Percentiles rank a stretch among this genome's conserved stretches.
Conservation (phyloP, 2,113 vertebrate species). For the Pardalotus punctatus region DNA sequence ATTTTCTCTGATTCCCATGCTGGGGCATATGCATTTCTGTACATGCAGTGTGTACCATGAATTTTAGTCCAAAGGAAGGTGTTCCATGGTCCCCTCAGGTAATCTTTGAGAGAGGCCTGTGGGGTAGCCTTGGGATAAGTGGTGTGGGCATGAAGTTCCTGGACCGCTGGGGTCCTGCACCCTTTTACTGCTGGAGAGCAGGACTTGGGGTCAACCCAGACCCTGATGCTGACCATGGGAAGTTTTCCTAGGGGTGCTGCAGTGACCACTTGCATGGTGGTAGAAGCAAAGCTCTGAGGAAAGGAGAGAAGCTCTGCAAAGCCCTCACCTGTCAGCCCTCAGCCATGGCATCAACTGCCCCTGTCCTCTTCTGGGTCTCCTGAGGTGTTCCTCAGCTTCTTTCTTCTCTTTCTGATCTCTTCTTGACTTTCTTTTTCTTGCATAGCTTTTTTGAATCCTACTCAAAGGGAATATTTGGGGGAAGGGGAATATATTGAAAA, state of each 20-base stretch:
- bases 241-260: neutral
- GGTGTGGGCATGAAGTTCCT: neutral
- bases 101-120: neutral
- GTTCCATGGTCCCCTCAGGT: neutral
- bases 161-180: neutral
- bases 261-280: neutral
- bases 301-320: neutral
- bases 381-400: neutral
- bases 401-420: neutral
- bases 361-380: neutral
- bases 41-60: neutral
- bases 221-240: too few relatives aligned
- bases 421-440: neutral
- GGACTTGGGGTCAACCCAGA: neutral
- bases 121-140: neutral
- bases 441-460: neutral
- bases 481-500: neutral
- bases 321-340: neutral
- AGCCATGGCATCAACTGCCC: neutral
- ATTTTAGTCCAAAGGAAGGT: neutral
- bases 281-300: neutral
- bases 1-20: neutral
- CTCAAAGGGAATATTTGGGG: rapidly evolving
- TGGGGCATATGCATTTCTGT: neutral
- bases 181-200: neutral